Evolutionary conservation across 2,113 vertebrate species (phyloP), one percentile per base, ranked within the genome.

Genomic region (Pterophyllum scalare): DNA sequence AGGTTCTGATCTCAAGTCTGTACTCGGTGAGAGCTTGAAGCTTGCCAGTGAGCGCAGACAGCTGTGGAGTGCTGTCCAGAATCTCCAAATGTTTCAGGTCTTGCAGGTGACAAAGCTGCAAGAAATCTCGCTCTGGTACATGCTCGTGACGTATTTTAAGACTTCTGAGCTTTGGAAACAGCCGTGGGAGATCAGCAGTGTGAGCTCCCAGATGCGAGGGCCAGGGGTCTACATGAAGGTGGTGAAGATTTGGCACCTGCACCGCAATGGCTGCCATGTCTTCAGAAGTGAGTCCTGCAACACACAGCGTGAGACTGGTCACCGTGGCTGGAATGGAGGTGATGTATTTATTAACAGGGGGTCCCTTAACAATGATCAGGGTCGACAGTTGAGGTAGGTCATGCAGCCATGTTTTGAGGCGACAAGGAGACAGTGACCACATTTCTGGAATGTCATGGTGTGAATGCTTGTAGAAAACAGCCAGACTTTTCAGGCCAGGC

Each of bases 151-250:
- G 79, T n/a, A 94, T 28, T 62, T 77, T 90, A 3, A 95, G 86
- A 61, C 75, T 86, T 62, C 17, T 84, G 60, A 95, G 92, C 19
- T 85, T 86, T 5, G 92, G 91, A 19, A 94, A 95, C 2, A 93
- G 90, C 1, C 19, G 12, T n/a, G 92, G 87, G 64, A 94, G 91
- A 7, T 58, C 62, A 85, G 77, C 79, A 0, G 75, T 43, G 56
- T 7, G 13, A 22, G 52, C 7, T 19, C 87, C 83, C 79, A 91
- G n/a, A 59, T 62, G 57, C 24, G 81, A 90, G 5, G 91, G 89
- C 90, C 89, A 90, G 7, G 81, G 14, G 64, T 94, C 91, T 3
- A 95, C 6, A 54, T 91, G 90, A 5, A 95, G 89, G 56, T 89
- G 93, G n/a, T 82, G 80, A 35, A 95, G 90, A 61, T 89, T 15